A percentile compares a stretch with the other conserved stretches of the same genome.
Evolutionary conservation across 2,113 vertebrate species (phyloP).

Genomic region (Chascanopsetta lugubris): DNA sequence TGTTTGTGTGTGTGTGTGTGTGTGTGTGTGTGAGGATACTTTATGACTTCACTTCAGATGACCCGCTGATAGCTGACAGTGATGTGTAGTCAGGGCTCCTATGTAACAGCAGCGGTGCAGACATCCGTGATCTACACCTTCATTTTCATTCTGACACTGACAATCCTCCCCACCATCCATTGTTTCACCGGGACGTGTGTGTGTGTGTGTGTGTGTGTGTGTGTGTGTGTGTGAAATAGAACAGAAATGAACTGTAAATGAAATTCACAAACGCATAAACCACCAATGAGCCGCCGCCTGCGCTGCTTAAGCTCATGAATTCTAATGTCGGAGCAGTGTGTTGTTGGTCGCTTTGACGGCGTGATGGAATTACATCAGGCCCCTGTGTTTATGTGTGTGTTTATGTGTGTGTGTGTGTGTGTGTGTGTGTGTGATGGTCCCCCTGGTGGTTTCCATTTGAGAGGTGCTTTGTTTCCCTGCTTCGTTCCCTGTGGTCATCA

Average conservation of each 20-base stretch:
- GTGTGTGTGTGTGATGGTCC: background rate
- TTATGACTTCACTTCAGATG: conserved; percentile 39
- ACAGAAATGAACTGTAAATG: conserved; percentile 56
- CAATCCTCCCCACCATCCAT: conserved; percentile 30
- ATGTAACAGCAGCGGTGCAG: conserved; percentile 41
- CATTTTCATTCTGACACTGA: conserved; percentile 62
- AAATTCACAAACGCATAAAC: conserved; percentile 49
- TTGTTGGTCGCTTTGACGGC: conserved; percentile 35
- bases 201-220: conserved; percentile 16
- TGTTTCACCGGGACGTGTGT: conserved; percentile 1
- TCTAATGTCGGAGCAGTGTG: conserved; percentile 34
- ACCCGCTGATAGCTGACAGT: conserved; percentile 58
- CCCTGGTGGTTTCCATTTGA: conserved; percentile 34
- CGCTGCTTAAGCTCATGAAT: conserved; percentile 38
- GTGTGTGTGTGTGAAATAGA: conserved; percentile 41
- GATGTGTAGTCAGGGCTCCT: conserved; percentile 59
- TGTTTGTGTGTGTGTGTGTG: background rate
- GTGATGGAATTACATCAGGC: conserved; percentile 24
- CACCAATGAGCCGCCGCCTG: conserved; percentile 26
- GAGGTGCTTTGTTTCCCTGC: conserved; percentile 11
- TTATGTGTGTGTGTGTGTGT: too few relatives aligned
- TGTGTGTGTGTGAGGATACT: conserved; percentile 3
- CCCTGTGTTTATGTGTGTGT: background rate
- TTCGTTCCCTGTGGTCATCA: conserved; percentile 45
- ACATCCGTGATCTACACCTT: conserved; percentile 61